Evolutionary conservation across 1,140 invertebrate genomes (phyloP).

Genomic region (Whitmania pigra): DNA sequence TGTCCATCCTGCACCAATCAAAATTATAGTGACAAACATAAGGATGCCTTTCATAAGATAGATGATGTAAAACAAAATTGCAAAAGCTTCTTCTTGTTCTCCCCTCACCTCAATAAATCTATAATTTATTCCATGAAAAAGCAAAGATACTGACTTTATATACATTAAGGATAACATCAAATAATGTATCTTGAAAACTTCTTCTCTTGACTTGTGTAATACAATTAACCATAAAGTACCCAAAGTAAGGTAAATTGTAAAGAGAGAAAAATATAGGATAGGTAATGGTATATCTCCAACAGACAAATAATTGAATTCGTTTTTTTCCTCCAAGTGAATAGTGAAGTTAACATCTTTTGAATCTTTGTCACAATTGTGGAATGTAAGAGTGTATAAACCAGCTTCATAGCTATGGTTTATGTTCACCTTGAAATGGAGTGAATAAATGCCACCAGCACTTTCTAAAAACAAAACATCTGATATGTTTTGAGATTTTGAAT

Average conservation of each 20-base stretch:
- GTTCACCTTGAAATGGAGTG: slow-evolving; percentile 64
- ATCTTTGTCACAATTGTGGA: slow-evolving; percentile 80
- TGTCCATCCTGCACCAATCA: slow-evolving; percentile 96
- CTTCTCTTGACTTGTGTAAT: slow-evolving; percentile 63
- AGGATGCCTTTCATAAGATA: slow-evolving; percentile 88
- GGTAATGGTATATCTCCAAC: slow-evolving; percentile 92
- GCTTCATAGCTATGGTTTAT: slow-evolving; percentile 65
- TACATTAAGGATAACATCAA: slow-evolving; percentile 88
- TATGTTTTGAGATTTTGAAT: neutral
- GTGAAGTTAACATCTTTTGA: slow-evolving; percentile 40
- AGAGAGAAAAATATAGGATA: slow-evolving; percentile 77
- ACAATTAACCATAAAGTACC: slow-evolving; percentile 84
- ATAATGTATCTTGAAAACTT: slow-evolving; percentile 89
- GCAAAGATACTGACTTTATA: slow-evolving; percentile 75
- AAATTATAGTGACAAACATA: slow-evolving; percentile 85
- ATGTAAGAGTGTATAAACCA: slow-evolving; percentile 86
- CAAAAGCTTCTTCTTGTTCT: slow-evolving; percentile 89
- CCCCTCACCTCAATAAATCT: slow-evolving; percentile 79
- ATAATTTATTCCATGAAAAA: slow-evolving; percentile 69
- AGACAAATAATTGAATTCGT: slow-evolving; percentile 77
- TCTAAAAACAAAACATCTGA: slow-evolving; percentile 4
- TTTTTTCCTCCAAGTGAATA: slow-evolving; percentile 56
- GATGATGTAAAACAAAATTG: slow-evolving; percentile 87
- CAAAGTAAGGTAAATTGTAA: slow-evolving; percentile 73
- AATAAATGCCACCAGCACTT: slow-evolving; percentile 23